Evolutionary conservation across 2,113 vertebrate genomes (phyloP).

Genomic region (Trematomus loennbergii): DNA sequence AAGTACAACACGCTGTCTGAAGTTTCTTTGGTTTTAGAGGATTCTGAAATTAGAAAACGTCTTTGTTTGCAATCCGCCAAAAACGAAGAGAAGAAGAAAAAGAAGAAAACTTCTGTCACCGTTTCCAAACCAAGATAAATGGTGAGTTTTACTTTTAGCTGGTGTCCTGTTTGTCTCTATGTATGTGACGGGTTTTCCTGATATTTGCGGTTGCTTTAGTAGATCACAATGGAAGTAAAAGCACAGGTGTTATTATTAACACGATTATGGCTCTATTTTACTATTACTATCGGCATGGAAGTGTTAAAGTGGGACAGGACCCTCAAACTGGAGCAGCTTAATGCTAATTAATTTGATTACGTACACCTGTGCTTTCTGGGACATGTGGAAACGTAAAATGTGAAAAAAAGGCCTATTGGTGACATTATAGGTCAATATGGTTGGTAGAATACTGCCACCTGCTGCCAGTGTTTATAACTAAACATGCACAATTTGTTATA

Average conservation of each 20-base stretch:
- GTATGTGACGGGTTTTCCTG: background rate
- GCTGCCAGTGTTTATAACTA: constrained; percentile 12
- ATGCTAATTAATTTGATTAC: background rate
- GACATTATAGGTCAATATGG: background rate
- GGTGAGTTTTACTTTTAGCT: background rate
- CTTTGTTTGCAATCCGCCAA: too few relatives aligned
- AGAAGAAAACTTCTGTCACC: background rate
- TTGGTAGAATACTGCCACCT: background rate
- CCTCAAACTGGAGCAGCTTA: background rate
- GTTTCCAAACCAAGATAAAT: background rate
- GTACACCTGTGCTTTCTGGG: background rate
- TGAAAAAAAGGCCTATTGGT: background rate
- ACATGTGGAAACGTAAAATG: background rate
- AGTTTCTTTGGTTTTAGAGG: too few relatives aligned
- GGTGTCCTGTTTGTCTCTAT: too few relatives aligned
- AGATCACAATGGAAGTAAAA: background rate
- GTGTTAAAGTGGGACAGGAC: too few relatives aligned
- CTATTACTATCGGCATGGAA: too few relatives aligned
- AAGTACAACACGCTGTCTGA: too few relatives aligned
- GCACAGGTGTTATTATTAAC: background rate
- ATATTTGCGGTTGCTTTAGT: background rate
- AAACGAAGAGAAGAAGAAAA: too few relatives aligned
- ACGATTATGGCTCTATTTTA: background rate
- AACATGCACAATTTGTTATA: background rate
- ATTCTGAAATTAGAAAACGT: background rate